phyloP scores from a whole-genome alignment of 2,113 vertebrate species.

The Pterocles gutturalis region DNA sequence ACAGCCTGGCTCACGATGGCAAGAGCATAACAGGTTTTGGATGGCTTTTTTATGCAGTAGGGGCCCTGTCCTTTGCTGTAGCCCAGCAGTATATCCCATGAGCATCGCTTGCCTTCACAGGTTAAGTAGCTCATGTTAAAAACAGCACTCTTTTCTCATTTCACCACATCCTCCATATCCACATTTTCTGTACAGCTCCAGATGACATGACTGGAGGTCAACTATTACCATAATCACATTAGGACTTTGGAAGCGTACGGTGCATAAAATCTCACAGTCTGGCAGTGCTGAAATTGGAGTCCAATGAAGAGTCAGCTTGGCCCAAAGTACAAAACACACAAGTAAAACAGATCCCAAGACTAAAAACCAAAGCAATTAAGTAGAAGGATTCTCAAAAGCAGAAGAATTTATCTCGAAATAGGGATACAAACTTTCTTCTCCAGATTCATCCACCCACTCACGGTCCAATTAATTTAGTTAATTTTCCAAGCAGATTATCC shows the following conservation, averaged over 20 bases:
- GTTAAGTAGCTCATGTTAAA: not conserved
- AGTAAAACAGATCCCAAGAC: not conserved
- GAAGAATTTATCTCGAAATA: not conserved
- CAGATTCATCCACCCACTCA: not conserved
- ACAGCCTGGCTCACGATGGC: not conserved
- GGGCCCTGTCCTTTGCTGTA: not conserved
- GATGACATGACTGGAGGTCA: not conserved
- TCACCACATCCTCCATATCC: not conserved
- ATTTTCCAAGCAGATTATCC: not conserved
- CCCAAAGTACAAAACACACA: not conserved
- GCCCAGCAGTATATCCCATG: not conserved
- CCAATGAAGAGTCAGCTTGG: not conserved
- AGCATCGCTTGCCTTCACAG: fast-evolving
- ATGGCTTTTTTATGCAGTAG: fast-evolving
- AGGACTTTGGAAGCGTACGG: not conserved
- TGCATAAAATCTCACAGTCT: not conserved
- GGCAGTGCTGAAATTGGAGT: not conserved
- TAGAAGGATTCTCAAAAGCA: not conserved
- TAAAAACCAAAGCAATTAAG: not conserved
- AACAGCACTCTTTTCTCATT: not conserved
- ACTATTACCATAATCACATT: not conserved
- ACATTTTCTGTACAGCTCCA: not conserved
- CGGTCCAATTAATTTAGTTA: not conserved
- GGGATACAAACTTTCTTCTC: not conserved
- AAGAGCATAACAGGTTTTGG: not conserved